Evolutionary conservation across 1,140 invertebrate genomes (phyloP), one percentile per base, ranked within the genome.

Genomic region (Drosophila carrolli): DNA sequence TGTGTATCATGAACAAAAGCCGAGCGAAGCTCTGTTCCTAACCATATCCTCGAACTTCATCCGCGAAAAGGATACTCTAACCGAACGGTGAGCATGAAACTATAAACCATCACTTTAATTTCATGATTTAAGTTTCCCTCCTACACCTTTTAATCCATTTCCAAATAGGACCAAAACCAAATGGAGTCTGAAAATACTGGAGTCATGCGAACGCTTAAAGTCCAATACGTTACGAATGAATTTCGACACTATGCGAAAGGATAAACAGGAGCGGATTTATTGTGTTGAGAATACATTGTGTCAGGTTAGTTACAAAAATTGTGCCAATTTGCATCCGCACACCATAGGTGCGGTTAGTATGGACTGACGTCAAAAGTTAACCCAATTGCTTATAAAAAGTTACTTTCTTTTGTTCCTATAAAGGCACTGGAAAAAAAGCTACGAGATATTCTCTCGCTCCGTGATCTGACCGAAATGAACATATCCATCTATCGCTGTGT

Each of bases 401-500:
- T 6, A 35, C n/a, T 35, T 9, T 19, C 3, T 5, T n/a, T 7
- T 19, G 11, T 13, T 27, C 2, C 46, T 60, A 47, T 19, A 6
- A 51, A 94, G 94, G 93, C 94, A 92, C 92, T 95, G 48, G 93
- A 94, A 48, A 83, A 93, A 60, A 93, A 86, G 48, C 71, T 95
- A 13, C 91, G 92, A 3, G 91, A 93, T 19, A 93, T 93, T 41
- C 91, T 95, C 6, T 93, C 93, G 6, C 88, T 92, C 43, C 93
- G 94, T 62, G 91, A 93, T 53, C 93, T 95, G 50, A 85, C 78
- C 90, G 88, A 94, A 91, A 93, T 93, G 89, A 93, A 94, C 53
- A 93, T 93, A 62, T 91, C 78, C n/a, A 86, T 94, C 9, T 95
- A 94, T 74, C 93, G 93, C 65, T 95, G 95, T 79, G 93, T 95